phyloP scores from a whole-genome alignment of 2,797 vertebrate species.

The Eurystomus glaucurus region DNA sequence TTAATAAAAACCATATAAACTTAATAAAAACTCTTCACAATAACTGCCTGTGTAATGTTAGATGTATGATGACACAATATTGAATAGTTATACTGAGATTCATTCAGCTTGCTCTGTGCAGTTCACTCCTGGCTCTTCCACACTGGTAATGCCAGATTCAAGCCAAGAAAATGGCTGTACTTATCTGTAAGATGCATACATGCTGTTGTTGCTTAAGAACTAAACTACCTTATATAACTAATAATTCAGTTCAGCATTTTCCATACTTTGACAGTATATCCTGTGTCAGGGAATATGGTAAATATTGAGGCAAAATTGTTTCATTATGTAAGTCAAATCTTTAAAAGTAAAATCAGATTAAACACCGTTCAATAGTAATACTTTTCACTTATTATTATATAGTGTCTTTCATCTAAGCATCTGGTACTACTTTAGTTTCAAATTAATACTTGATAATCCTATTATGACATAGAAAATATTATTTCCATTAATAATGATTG shows the following conservation, averaged over 20 bases:
- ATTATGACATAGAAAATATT: not conserved
- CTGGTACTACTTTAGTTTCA: not conserved
- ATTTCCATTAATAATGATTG: not conserved
- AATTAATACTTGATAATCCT: not conserved
- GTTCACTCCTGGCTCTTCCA: not conserved
- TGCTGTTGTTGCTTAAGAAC: not conserved
- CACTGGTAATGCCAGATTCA: not conserved
- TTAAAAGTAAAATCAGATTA: not conserved
- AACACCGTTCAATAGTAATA: not conserved
- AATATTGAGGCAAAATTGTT: conserved; percentile 24
- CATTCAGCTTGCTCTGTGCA: not conserved
- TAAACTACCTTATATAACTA: not conserved
- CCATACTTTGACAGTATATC: not conserved
- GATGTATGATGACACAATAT: not conserved
- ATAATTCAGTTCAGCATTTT: not conserved
- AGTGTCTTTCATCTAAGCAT: not conserved
- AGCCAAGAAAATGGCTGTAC: conserved; percentile 8
- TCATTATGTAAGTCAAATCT: not conserved
- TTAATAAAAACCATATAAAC: not conserved
- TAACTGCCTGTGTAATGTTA: not conserved
- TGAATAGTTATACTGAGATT: not conserved
- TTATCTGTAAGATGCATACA: not conserved
- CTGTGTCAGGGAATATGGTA: not conserved
- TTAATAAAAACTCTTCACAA: not conserved
- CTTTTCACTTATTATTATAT: not conserved